A percentile compares a stretch with the other conserved stretches of the same genome.
Conservation (phyloP, 2,888 invertebrate genomes). For the Pelosia muscerda region DNA sequence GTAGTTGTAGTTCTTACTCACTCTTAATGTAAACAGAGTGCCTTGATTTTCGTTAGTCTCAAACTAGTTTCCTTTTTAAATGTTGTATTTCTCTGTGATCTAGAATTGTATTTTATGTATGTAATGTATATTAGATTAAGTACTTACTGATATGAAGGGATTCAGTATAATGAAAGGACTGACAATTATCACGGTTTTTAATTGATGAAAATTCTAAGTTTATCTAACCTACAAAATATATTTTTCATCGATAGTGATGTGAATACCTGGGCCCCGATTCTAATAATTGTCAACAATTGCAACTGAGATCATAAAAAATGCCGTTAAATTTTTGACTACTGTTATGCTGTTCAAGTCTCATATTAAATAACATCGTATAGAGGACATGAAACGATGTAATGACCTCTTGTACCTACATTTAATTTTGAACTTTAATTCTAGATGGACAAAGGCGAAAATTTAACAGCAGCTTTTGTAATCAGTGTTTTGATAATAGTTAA, state of each 20-base stretch:
- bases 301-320: too few relatives aligned
- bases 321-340: not conserved
- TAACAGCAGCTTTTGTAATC: too few relatives aligned
- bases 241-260: not conserved
- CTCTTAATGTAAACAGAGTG: constrained; percentile 40
- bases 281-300: too few relatives aligned
- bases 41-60: constrained; percentile 52
- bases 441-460: too few relatives aligned
- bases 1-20: constrained; percentile 30
- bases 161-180: constrained; percentile 15
- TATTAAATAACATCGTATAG: too few relatives aligned
- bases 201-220: not conserved
- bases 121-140: constrained; percentile 38
- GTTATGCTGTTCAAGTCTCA: too few relatives aligned
- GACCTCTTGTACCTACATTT: too few relatives aligned
- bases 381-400: too few relatives aligned
- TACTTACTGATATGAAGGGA: constrained; percentile 29
- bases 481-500: too few relatives aligned
- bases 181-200: not conserved
- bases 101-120: constrained; percentile 62
- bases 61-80: constrained; percentile 39
- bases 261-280: too few relatives aligned
- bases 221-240: not conserved
- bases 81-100: constrained; percentile 75
- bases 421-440: too few relatives aligned